Percentiles rank a stretch among this genome's conserved stretches.
Evolutionary conservation across 1,140 invertebrate genomes (phyloP).

Genomic region (Drosophila kohkoa): DNA sequence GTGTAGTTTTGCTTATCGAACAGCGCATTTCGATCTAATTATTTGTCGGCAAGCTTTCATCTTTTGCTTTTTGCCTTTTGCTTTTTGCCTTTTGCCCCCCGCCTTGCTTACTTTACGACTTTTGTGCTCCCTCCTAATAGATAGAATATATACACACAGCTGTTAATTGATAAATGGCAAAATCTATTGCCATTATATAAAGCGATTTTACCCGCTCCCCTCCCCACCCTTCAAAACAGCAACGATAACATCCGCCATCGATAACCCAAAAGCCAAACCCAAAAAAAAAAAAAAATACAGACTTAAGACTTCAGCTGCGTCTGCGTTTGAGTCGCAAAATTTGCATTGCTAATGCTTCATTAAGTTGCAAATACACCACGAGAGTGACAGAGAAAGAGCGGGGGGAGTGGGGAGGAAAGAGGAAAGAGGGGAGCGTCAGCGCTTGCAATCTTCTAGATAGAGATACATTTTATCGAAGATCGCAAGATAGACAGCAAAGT

Average conservation of each 20-base stretch:
- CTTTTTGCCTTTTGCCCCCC: no score
- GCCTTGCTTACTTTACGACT: not conserved
- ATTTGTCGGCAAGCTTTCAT: constrained; percentile 58
- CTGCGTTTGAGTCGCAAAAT: not conserved
- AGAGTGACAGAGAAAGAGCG: not conserved
- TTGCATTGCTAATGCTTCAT: constrained; percentile 3
- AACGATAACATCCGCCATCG: constrained; percentile 3
- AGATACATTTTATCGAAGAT: constrained; percentile 5
- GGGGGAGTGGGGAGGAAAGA: not conserved
- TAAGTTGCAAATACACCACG: not conserved
- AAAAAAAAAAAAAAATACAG: not conserved
- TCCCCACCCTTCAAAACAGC: not conserved
- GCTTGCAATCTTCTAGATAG: constrained; percentile 3
- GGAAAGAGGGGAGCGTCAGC: no score
- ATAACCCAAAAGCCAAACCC: not conserved
- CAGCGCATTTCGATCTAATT: constrained; percentile 59
- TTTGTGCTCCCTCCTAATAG: constrained; percentile 4
- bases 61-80: not conserved
- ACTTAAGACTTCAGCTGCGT: not conserved
- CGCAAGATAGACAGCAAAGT: constrained; percentile 5
- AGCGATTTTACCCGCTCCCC: no score
- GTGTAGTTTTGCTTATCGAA: constrained; percentile 39
- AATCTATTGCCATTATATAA: constrained; percentile 1
- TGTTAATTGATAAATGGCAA: constrained; percentile 46
- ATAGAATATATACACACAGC: constrained; percentile 35